A percentile compares a stretch with the other conserved stretches of the same genome.
phyloP scores from a whole-genome alignment of 1,140 invertebrate genomes.

The Pogonomyrmex californicus region DNA sequence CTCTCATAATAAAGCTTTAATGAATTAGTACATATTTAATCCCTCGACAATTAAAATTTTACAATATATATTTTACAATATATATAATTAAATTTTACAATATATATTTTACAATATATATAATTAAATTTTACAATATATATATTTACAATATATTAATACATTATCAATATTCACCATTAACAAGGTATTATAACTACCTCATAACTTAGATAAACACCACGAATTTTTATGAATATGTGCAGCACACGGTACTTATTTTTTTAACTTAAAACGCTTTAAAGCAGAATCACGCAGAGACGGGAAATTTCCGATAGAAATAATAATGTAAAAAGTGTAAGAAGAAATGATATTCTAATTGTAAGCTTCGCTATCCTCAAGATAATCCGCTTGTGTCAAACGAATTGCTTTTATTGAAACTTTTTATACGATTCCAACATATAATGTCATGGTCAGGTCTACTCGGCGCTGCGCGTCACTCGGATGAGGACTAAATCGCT shows the following conservation, averaged over 20 bases:
- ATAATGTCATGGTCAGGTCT: not conserved
- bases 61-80: not conserved
- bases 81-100: too few relatives aligned
- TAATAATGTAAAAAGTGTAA: not conserved
- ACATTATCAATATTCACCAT: not conserved
- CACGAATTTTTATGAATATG: not conserved
- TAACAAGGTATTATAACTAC: not conserved
- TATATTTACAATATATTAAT: not conserved
- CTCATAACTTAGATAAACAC: not conserved
- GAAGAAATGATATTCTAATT: not conserved
- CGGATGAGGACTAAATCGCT: not conserved
- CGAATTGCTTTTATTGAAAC: not conserved
- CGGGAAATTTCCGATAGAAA: conserved; percentile 1
- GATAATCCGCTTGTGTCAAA: conserved; percentile 1
- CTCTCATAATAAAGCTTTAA: conserved; percentile 13
- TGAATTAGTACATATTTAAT: not conserved
- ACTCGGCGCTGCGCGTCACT: not conserved
- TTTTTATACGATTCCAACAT: not conserved
- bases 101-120: not conserved
- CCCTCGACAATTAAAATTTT: not conserved
- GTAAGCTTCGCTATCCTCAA: not conserved
- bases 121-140: not conserved
- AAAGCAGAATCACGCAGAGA: not conserved
- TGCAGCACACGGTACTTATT: not conserved
- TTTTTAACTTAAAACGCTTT: conserved; percentile 3